Base-by-base conservation (phyloP, 2,888 invertebrate species). In the Zygaena filipendulae region DNA sequence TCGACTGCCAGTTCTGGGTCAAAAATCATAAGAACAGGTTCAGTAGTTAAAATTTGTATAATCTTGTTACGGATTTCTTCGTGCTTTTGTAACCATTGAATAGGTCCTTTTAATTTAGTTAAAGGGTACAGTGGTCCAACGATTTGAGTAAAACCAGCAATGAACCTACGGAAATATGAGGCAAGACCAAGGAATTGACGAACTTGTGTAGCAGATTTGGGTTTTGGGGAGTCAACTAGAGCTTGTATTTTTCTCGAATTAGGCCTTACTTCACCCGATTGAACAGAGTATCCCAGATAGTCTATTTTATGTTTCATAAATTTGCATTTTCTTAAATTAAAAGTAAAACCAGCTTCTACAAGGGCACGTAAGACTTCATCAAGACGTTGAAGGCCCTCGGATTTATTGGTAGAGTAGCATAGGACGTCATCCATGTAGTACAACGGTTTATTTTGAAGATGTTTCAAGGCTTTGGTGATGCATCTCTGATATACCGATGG, bases 401-500 rank as follows among this genome's bases (percentile, higher is more conserved):
- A 3, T 3, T 39, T 19, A n/a, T 34, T 11, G 1, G 2, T 3
- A 10, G 41, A 40, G 7, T 29, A 31, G 18, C 32, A 35, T 1
- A 45, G 11, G 2, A 41, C 40, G 7, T 45, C 42, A 21, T 42
- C 44, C 34, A 42, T 42, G 11, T 41, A 45, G 1, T 32, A 14
- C 1, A 39, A 8, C 0, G 34, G 33, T 10, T 31, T 28, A 20
- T 39, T 21, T 4, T 35, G 7, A n/a, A 35, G 8, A 2, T 22
- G 14, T n/a, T 21, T 10, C 2, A 36, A 5, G 9, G 54, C 43
- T n/a, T 28, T 33, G 20, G 36, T 49, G 2, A 61, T 47, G 24
- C 37, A 47, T 8, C 56, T 27, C 27, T 52, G 51, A 31, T 58
- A 63, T 3, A 54, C 52, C 1, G 54, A 43, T 7, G 60, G 59